These are phyloP conservation scores for Dysmachus trigonus DNA, from an alignment of 2,888 invertebrate species.

Conservation along the genomic window DNA sequence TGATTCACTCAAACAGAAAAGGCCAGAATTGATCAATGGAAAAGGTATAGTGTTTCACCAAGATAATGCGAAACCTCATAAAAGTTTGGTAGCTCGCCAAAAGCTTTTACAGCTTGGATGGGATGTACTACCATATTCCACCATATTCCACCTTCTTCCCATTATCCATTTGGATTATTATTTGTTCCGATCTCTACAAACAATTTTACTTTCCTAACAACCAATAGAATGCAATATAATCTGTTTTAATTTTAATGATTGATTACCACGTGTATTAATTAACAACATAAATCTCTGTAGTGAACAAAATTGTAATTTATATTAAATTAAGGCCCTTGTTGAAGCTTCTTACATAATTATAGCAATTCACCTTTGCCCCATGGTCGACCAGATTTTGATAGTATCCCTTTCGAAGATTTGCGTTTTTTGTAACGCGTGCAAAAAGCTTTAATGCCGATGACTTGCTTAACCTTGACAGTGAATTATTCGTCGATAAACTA, in stretches of 20 bases:
- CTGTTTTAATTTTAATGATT: not conserved
- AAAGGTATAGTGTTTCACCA: no score
- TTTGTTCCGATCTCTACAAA: no score
- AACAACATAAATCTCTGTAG: not conserved
- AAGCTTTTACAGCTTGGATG: no score
- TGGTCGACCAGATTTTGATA: not conserved
- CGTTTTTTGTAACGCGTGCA: not conserved
- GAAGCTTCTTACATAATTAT: not conserved
- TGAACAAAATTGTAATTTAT: not conserved
- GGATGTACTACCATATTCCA: no score
- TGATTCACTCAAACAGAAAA: no score
- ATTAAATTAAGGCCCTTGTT: not conserved
- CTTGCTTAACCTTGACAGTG: constrained; percentile 23
- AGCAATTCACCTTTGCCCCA: not conserved
- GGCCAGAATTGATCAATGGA: no score
- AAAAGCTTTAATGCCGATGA: not conserved
- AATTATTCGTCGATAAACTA: constrained; percentile 15
- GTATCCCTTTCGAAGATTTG: not conserved
- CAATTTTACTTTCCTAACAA: no score
- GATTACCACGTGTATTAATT: not conserved
- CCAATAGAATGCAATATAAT: not conserved
- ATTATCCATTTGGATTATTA: no score
- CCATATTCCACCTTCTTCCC: no score
- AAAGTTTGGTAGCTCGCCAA: no score
- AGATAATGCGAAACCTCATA: no score